phyloP scores from a whole-genome alignment of 1,140 invertebrate genomes.

The Liolophura sinensis region DNA sequence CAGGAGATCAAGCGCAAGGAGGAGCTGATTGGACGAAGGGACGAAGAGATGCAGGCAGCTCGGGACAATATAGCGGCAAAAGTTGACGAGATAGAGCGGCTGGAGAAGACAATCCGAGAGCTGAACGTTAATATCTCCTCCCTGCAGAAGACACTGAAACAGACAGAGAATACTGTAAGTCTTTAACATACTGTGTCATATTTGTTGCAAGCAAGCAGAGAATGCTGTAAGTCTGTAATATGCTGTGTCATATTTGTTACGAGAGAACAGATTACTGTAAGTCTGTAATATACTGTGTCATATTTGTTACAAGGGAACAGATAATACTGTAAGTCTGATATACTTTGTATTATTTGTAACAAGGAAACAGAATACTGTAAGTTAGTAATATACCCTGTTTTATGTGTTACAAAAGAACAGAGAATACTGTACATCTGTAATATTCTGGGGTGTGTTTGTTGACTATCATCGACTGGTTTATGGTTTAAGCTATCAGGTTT shows the following conservation, averaged over 20 bases:
- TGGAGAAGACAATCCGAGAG: conserved; percentile 41
- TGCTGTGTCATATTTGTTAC: too few relatives aligned
- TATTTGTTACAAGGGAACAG: background rate
- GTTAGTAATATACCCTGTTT: background rate
- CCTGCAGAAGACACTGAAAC: conserved; percentile 33
- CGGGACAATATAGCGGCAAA: conserved; percentile 41
- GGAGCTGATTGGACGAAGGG: conserved; percentile 44
- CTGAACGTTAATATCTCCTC: conserved; percentile 42
- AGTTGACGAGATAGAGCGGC: conserved; percentile 49
- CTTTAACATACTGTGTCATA: background rate
- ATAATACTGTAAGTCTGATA: too few relatives aligned
- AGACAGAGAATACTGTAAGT: conserved; percentile 44
- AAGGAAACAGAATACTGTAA: conserved; percentile 8
- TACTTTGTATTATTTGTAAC: too few relatives aligned
- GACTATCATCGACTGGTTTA: too few relatives aligned
- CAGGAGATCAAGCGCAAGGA: conserved; percentile 40
- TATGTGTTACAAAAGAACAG: background rate
- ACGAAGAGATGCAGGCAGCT: conserved; percentile 41
- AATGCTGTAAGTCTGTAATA: too few relatives aligned
- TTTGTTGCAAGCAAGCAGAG: background rate
- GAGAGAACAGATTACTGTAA: conserved; percentile 6
- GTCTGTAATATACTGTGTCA: background rate
- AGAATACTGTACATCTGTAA: too few relatives aligned
- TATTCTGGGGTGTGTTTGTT: too few relatives aligned
- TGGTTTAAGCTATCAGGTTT: too few relatives aligned